Base-by-base conservation (phyloP, 2,888 invertebrate genomes). In the Prenolepis imparis region DNA sequence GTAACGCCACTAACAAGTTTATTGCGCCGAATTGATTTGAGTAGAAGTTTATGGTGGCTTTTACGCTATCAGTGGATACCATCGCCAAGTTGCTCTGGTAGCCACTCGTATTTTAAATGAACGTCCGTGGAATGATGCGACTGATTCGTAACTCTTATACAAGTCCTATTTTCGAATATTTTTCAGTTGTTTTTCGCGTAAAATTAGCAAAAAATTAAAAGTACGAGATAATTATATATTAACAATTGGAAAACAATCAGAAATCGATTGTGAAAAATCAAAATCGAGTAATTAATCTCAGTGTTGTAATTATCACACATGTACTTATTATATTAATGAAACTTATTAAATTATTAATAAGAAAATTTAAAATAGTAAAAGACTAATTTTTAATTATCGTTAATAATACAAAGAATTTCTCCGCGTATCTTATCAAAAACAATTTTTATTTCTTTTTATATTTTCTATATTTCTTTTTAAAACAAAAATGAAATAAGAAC, bases 31-130 rank as follows among this genome's bases (percentile, higher is more conserved):
- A 89, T 89, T 91, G 91, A 92, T 92, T 92, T 88, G 87, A 92
- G 90, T 92, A 91, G 88, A 90, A 88, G 84, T 92, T 91, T 92
- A 92, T 90, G 90, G 86, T 88, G 86, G 87, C 18, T 91, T 92
- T 92, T 91, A 92, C 85, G 85, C 84, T 84, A 77, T 82, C 83
- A 48, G 48, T 73, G 82, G 36, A 36, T 72, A 59, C 73, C 72
- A 21, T 59, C 52, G 21, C 77, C 15, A 61, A 61, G 70, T 32
- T 39, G 55, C 70, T 67, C 75, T 9, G 57, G 66, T 78, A 57
- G 75, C 86, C 80, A 83, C 84, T 89, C 87, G 87, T 91, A 90
- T 89, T 91, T 88, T 86, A 91, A 91, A 84, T 87, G 86, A 90
- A 74, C 70, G 41, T 52, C 83, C 85, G 63, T 59, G 83, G 84